Percentiles rank a stretch among this genome's conserved stretches.
Evolutionary conservation across 92 coral and sea anemone genomes (phyloP).

Genomic region (Epizoanthus fatuus): DNA sequence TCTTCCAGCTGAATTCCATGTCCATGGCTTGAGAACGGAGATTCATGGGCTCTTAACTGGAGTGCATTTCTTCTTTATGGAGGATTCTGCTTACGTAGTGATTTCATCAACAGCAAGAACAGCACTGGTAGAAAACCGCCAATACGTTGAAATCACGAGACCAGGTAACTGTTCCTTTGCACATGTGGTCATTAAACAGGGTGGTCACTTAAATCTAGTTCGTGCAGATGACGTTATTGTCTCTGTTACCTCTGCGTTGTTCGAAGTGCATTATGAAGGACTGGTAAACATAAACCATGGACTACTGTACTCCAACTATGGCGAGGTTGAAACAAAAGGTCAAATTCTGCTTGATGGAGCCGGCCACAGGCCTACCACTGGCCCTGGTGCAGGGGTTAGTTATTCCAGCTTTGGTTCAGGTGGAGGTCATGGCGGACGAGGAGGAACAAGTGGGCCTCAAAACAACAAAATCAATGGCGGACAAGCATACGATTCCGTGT

Average conservation of each 20-base stretch:
- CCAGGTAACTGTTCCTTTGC: conserved; percentile 77
- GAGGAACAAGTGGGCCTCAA: conserved; percentile 55
- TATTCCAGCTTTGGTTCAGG: conserved; percentile 69
- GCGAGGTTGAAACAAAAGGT: conserved; percentile 71
- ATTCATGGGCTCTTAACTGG: conserved; percentile 75
- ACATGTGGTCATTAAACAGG: conserved; percentile 67
- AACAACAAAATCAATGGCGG: conserved; percentile 47
- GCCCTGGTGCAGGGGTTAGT: conserved; percentile 59
- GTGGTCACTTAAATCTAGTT: conserved; percentile 67
- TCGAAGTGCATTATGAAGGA: conserved; percentile 74
- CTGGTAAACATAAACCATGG: conserved; percentile 70
- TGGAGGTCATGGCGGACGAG: conserved; percentile 79
- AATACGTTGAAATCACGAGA: conserved; percentile 71
- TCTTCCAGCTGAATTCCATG: conserved; percentile 78
- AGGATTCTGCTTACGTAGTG: conserved; percentile 55
- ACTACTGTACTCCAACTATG: conserved; percentile 66
- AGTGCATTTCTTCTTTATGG: conserved; percentile 71
- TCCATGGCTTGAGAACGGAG: conserved; percentile 68
- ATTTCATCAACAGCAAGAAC: conserved; percentile 76
- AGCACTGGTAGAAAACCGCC: conserved; percentile 74
- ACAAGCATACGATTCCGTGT: conserved; percentile 71
- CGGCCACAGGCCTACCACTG: conserved; percentile 59
- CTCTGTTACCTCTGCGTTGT: conserved; percentile 71
- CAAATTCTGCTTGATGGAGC: conserved; percentile 60
- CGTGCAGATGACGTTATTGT: conserved; percentile 63